Percentiles rank a stretch among this genome's conserved stretches.
Evolutionary conservation across 2,113 vertebrate genomes (phyloP).

Genomic region (Malurus melanocephalus): DNA sequence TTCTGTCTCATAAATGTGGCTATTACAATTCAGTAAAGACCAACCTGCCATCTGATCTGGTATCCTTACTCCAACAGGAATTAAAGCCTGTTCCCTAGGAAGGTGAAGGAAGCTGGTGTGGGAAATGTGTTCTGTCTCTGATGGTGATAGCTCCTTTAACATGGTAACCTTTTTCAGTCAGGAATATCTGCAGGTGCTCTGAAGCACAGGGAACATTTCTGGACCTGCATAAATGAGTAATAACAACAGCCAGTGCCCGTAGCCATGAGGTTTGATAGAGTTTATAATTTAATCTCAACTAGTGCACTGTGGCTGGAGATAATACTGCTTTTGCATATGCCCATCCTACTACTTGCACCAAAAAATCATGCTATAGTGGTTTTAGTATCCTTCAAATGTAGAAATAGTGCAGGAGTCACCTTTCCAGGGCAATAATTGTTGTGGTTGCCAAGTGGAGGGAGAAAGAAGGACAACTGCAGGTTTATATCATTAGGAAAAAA

Average conservation of each 20-base stretch:
- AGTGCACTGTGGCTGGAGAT: neutral
- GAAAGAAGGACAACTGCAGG: neutral
- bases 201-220: neutral
- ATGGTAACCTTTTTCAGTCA: neutral
- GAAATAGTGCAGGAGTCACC: neutral
- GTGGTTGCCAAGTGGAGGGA: neutral
- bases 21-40: neutral
- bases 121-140: neutral
- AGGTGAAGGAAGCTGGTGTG: neutral
- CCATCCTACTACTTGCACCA: neutral
- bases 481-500: neutral
- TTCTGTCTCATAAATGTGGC: neutral
- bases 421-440: neutral
- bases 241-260: neutral
- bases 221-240: slow-evolving; percentile 19
- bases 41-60: neutral
- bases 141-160: neutral
- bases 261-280: neutral
- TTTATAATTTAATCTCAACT: slow-evolving; percentile 16
- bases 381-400: neutral
- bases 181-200: neutral
- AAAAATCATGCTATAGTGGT: neutral
- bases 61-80: neutral
- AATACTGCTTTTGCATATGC: neutral
- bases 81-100: neutral